Base-by-base conservation (phyloP, 2,113 vertebrate genomes). In the Phycodurus eques region DNA sequence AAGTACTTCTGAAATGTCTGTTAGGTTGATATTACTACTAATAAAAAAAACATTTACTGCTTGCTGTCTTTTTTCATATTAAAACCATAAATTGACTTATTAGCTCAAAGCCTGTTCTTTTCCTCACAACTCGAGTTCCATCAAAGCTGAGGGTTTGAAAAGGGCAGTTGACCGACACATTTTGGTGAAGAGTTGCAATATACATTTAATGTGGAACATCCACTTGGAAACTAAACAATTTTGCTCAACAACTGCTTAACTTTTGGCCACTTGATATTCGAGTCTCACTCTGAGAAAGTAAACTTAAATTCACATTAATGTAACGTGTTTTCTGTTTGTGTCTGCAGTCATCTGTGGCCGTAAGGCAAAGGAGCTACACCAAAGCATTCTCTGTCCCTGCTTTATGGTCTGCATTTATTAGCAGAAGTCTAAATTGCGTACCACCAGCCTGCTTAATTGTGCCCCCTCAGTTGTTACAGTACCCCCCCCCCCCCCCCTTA, bases 391-490 rank as follows among this genome's bases (percentile, higher is more conserved):
- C 75, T 72, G 71, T 81, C 68, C 73, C 75, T 35, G 47, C 73
- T 89, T 81, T 86, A 84, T 73, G 74, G 84, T 84, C 73, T 70
- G 70, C 39, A 49, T 85, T 81, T 87, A 84, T 88, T 88, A 86
- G 77, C 39, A n/a, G 51, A 64, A 79, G 74, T 35, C 85, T 89
- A 85, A 89, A 90, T 90, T 89, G 88, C 62, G 44, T 63, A 75
- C 65, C 80, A 69, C 69, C 77, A 84, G 60, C 85, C 70, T 57
- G 69, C 56, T 77, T 88, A 89, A 90, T 89, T 91, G 84, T 83
- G 82, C 89, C 85, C 83, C 80, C 85, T 84, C 84, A 88, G 82
- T 88, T 89, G 87, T 90, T 88, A 80, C 80, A 60, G 67, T 79
- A 73, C 86, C 85, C 85, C 85, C 83, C 74, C 79, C 83, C 74